phyloP scores from a whole-genome alignment of 2,888 invertebrate species.

The Euzophera pinguis region DNA sequence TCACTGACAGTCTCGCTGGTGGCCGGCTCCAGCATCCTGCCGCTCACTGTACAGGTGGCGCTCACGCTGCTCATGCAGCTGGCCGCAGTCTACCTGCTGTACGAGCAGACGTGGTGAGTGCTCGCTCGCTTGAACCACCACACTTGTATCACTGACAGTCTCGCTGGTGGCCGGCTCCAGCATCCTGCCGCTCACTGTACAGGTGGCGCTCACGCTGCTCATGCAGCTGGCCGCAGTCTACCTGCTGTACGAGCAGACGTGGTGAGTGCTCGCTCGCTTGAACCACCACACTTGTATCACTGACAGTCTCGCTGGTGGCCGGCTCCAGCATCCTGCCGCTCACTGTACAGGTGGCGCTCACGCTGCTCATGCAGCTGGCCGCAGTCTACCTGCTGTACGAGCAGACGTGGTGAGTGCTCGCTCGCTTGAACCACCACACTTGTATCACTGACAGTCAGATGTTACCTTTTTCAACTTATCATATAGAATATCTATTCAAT shows the following conservation, averaged over 20 bases:
- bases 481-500: neutral
- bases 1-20: conserved; percentile 86
- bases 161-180: conserved; percentile 83
- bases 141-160: conserved; percentile 85
- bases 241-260: conserved; percentile 70
- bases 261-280: too few relatives aligned
- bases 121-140: too few relatives aligned
- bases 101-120: conserved; percentile 53
- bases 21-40: conserved; percentile 82
- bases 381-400: conserved; percentile 59
- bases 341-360: conserved; percentile 81
- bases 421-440: too few relatives aligned
- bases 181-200: conserved; percentile 84
- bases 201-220: conserved; percentile 78
- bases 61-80: conserved; percentile 81
- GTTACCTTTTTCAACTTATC: too few relatives aligned
- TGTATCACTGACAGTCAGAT: too few relatives aligned
- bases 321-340: conserved; percentile 84
- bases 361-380: conserved; percentile 80
- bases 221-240: conserved; percentile 76
- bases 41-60: conserved; percentile 84
- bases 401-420: conserved; percentile 47
- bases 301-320: conserved; percentile 85
- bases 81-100: conserved; percentile 58
- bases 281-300: too few relatives aligned